Evolutionary conservation across 2,113 vertebrate genomes (phyloP), one percentile per base, ranked within the genome.

Genomic region (Dryoscopus gambensis): DNA sequence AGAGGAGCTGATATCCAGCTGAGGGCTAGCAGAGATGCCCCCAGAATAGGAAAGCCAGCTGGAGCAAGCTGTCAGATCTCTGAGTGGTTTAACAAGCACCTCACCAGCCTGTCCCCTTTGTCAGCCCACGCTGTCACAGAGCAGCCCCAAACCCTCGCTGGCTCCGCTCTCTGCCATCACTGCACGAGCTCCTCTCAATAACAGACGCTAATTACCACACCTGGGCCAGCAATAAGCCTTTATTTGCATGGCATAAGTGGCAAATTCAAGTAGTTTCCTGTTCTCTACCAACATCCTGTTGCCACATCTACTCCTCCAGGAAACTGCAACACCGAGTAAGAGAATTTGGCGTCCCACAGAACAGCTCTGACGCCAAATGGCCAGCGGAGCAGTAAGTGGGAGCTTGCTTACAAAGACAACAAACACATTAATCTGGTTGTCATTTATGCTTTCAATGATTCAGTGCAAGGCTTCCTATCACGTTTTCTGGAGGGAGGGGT

Each of bases 251-350:
- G 90, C 47, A 15, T 17, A 86, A 96, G 79, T 25, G 81, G 85
- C 62, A 93, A 93, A 93, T 81, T 94, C 64, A 71, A 94, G 93
- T 65, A 92, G 95, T 86, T 97, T 96, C 93, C 95, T 86, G 71
- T 84, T 96, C 95, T 96, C 90, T 81, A 95, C 92, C 96, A 95
- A 88, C 95, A 96, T 93, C 96, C 93, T 95, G 96, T 95, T 95
- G 87, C 94, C 94, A 91, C 96, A 97, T 95, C 89, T 79, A 84
- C 92, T 93, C 92, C 95, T 93, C 95, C 93, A 95, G 95, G 95
- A 93, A 96, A 92, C 92, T 74, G 90, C 90, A 88, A 77, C 52
- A 70, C 68, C 0, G 8, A 93, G 87, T 4, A 44, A 84, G 90
- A 86, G 92, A 94, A 95, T 95, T 42, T 84, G 90, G 93, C 52